These are phyloP conservation scores for Heteromormyrus szaboi DNA, from an alignment of 2,797 vertebrate genomes.

Conservation along the genomic window DNA sequence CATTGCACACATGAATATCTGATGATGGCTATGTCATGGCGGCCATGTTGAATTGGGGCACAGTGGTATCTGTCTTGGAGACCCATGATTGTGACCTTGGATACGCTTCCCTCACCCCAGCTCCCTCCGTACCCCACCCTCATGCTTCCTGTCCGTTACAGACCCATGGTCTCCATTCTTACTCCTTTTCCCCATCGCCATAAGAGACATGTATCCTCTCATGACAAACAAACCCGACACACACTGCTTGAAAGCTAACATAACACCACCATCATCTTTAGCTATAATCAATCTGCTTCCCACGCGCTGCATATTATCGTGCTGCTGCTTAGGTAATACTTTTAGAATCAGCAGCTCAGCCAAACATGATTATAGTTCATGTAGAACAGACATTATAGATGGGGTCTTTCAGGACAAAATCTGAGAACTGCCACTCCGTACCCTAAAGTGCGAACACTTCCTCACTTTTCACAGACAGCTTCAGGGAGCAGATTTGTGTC, in stretches of 20 bases:
- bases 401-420: neutral
- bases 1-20: neutral
- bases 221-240: slow-evolving; percentile 36
- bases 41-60: neutral
- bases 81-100: neutral
- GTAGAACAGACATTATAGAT: neutral
- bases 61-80: neutral
- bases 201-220: slow-evolving; percentile 34
- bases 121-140: neutral
- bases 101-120: neutral
- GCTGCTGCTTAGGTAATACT: neutral
- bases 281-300: neutral
- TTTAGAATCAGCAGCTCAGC: neutral
- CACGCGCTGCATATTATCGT: neutral
- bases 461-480: neutral
- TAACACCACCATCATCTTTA: neutral
- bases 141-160: neutral
- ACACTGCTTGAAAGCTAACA: neutral
- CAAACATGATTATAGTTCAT: neutral
- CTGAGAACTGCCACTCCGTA: neutral
- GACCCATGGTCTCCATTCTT: neutral
- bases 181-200: slow-evolving; percentile 12
- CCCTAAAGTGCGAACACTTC: neutral
- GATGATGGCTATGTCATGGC: neutral
- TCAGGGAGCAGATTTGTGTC: neutral